These are phyloP conservation scores for Apogon hyalosoma DNA, from an alignment of 2,797 vertebrate species.

Conservation along the genomic window DNA sequence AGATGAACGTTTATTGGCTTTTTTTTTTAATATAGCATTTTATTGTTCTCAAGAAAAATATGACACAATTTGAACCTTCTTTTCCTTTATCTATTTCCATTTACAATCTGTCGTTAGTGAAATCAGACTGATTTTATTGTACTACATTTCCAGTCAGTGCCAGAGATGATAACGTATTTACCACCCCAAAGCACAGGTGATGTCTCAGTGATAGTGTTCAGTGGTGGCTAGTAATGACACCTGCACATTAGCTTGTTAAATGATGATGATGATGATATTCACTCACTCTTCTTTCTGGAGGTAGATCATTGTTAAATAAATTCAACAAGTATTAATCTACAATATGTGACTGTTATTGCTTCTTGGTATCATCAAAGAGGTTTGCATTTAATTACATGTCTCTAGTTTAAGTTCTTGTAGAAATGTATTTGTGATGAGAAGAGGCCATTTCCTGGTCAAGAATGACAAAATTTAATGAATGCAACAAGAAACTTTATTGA, in stretches of 20 bases:
- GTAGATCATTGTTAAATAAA: neutral
- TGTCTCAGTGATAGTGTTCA: constrained; percentile 54
- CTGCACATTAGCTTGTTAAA: constrained; percentile 35
- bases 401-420: neutral
- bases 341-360: neutral
- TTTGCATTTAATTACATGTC: neutral
- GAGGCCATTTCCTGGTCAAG: neutral
- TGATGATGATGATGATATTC: constrained; percentile 36
- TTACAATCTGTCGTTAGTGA: neutral
- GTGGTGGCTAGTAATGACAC: constrained; percentile 57
- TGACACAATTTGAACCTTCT: neutral
- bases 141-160: neutral
- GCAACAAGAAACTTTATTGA: constrained; percentile 62
- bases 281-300: neutral
- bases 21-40: neutral
- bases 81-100: neutral
- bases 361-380: constrained; percentile 42
- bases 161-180: constrained; percentile 34
- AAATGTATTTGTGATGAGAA: neutral
- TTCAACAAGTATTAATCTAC: neutral
- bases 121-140: neutral
- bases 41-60: neutral
- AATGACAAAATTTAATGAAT: neutral
- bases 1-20: neutral
- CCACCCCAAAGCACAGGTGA: constrained; percentile 4